Evolutionary conservation across 2,797 vertebrate species (phyloP).

Genomic region (Ptychadena robeensis): DNA sequence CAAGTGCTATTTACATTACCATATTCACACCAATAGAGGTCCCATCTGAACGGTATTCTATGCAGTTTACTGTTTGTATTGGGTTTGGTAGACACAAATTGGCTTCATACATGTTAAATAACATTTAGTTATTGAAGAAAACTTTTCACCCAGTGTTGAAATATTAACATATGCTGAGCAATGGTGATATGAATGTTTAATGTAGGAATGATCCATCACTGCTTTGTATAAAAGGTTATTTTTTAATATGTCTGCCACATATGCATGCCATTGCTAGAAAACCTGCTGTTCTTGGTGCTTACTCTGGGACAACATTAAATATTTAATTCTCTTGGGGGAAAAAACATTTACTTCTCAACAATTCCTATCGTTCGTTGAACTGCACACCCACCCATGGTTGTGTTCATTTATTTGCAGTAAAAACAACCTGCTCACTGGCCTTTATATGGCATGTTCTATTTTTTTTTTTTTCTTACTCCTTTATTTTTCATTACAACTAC

Average conservation of each 20-base stretch:
- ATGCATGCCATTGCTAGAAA: not conserved
- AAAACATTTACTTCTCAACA: not conserved
- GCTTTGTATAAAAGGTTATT: not conserved
- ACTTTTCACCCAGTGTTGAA: not conserved
- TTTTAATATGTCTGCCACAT: not conserved
- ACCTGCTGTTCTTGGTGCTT: not conserved
- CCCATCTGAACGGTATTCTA: not conserved
- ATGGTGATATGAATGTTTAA: not conserved
- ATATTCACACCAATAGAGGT: not conserved
- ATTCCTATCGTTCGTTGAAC: not conserved
- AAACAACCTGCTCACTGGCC: not conserved
- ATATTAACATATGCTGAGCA: not conserved
- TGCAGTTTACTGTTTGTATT: not conserved
- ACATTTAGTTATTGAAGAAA: conserved; percentile 19
- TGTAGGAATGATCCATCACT: not conserved
- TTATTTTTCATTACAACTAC: not conserved
- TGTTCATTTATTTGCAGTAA: not conserved
- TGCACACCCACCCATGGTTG: not conserved
- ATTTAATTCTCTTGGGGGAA: not conserved
- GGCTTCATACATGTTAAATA: not conserved
- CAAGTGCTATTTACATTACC: not conserved
- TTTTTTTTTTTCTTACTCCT: not conserved
- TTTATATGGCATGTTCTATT: too few species aligned
- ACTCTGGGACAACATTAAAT: not conserved
- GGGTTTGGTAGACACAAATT: not conserved